phyloP scores from a whole-genome alignment of 2,888 invertebrate genomes.

The Hirtodrosophila histrioides region DNA sequence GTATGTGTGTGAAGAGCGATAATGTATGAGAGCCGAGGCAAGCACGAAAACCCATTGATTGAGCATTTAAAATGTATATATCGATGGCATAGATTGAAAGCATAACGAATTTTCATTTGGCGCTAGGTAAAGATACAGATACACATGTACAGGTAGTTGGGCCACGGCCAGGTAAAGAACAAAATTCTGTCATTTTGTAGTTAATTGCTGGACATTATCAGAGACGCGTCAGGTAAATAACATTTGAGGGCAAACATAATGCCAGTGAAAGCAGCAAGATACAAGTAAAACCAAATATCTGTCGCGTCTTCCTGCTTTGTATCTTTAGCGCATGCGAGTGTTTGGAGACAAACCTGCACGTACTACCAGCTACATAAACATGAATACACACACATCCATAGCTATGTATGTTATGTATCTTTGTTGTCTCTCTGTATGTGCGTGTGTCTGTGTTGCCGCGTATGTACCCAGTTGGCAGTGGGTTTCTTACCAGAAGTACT shows the following conservation, averaged over 20 bases:
- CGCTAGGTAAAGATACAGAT: not conserved
- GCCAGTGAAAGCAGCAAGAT: constrained; percentile 46
- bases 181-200: constrained; percentile 5
- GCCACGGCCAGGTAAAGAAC: constrained; percentile 19
- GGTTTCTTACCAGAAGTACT: too few species aligned
- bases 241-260: constrained; percentile 39
- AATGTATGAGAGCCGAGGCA: constrained; percentile 8
- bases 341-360: constrained; percentile 20
- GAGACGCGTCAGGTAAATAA: constrained; percentile 40
- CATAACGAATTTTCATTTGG: constrained; percentile 19
- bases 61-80: constrained; percentile 49
- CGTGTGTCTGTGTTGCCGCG: constrained; percentile 1
- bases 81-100: constrained; percentile 50
- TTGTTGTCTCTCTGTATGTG: too few species aligned
- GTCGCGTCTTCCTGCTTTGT: constrained; percentile 2
- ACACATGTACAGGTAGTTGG: constrained; percentile 20
- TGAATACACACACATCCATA: not conserved
- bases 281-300: constrained; percentile 14
- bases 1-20: constrained; percentile 15
- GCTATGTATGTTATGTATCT: not conserved
- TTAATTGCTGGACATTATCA: constrained; percentile 31
- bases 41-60: constrained; percentile 52
- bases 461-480: too few species aligned
- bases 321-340: constrained; percentile 6
- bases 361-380: constrained; percentile 5